Evolutionary conservation across 2,888 invertebrate species (phyloP), one percentile per base, ranked within the genome.

Genomic region (Priocnemis perturbator): DNA sequence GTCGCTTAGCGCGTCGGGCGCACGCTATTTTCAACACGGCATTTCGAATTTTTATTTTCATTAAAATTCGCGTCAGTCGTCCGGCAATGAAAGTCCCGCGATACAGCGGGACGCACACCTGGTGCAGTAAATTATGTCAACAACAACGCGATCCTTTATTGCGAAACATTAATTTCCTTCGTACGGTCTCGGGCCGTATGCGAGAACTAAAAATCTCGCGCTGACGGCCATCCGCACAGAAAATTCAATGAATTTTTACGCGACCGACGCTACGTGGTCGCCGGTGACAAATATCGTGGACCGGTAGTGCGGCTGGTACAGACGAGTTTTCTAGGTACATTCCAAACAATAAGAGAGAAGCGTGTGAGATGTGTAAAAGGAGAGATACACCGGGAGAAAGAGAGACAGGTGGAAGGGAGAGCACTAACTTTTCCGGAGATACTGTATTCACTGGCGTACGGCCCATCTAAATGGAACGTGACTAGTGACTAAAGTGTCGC

Each of bases 391-490:
- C 2, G 17, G 47, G 9, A 50, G 50, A 50, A 50, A 50, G 19
- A 50, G 50, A 17, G 50, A 50, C n/a, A 19, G 50, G 17, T 66
- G 52, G 57, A 55, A 55, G 69, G 65, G 26, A 55, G 58, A 67
- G 61, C 20, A 67, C 63, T 55, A 71, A 67, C 58, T 73, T 76
- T 71, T 66, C 75, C 80, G 52, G 58, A 67, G 67, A 74, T 73
- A 67, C 50, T 61, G 74, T 72, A 77, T 75, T 74, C 79, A 77
- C 30, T 26, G 57, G 57, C 64, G 69, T 58, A 50, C 69, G 74
- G 65, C 65, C 79, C 78, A 82, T 81, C 80, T 64, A 80, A 69
- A 73, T 67, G 70, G 69, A 72, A 82, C 81, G 80, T 81, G 81
- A 81, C 80, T 73, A 52, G 82, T 68, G 71, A 79, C 76, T 81